Percentiles rank a stretch among this genome's conserved stretches.
Evolutionary conservation across 2,113 vertebrate species (phyloP).

Genomic region (Hippopotamus amphibius): DNA sequence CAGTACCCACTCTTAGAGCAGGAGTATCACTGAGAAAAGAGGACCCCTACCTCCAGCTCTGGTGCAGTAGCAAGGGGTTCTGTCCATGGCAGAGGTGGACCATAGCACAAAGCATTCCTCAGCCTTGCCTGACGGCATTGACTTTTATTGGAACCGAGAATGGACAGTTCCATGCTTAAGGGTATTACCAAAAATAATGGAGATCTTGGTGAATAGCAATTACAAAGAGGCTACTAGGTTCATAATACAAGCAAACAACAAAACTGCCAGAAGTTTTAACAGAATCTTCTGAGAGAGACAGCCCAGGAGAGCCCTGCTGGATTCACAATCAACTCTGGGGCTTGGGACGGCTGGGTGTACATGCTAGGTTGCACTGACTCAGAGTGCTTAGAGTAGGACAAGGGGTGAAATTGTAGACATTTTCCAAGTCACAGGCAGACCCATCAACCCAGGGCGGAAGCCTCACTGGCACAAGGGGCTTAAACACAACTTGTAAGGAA

Average conservation of each 20-base stretch:
- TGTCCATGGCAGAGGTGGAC: not conserved
- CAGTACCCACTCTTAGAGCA: not conserved
- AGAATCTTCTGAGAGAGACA: not conserved
- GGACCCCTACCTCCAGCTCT: fast-evolving
- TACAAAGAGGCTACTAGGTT: not conserved
- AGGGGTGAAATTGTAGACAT: not conserved
- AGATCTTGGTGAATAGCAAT: not conserved
- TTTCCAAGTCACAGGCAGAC: not conserved
- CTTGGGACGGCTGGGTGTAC: not conserved
- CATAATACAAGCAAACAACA: not conserved
- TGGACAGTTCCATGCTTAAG: not conserved
- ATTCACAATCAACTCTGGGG: not conserved
- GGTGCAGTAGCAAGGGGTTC: not conserved
- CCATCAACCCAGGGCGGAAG: not conserved
- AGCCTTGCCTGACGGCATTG: not conserved
- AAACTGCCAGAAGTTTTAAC: not conserved
- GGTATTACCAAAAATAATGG: not conserved
- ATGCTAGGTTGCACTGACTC: not conserved
- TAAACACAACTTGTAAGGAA: not conserved
- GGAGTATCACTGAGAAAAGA: not conserved
- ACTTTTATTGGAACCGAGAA: not conserved
- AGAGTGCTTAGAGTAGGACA: not conserved
- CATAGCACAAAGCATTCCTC: not conserved
- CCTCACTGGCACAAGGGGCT: not conserved
- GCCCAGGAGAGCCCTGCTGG: not conserved